Conservation (phyloP, 2,888 invertebrate species). For the Acanthoscelides obtectus region DNA sequence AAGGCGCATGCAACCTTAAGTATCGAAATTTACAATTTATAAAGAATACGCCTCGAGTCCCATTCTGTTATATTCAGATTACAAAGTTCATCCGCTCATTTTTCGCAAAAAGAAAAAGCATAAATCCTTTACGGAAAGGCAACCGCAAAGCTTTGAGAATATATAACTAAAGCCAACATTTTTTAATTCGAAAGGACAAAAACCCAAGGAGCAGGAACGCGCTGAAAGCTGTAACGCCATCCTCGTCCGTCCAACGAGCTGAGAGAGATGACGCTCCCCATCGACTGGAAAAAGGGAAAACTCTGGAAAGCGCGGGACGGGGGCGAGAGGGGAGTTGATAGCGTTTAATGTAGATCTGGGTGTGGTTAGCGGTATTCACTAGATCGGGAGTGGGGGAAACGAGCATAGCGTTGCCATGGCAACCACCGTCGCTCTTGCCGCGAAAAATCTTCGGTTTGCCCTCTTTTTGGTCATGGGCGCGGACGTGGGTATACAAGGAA, state of each 20-base stretch:
- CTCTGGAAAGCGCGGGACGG: constrained; percentile 4
- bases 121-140: neutral
- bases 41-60: neutral
- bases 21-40: too few relatives aligned
- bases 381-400: neutral
- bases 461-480: neutral
- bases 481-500: too few relatives aligned
- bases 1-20: too few relatives aligned
- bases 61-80: neutral
- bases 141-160: neutral
- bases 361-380: constrained; percentile 38
- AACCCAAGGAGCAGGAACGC: neutral
- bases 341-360: constrained; percentile 34
- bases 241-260: neutral
- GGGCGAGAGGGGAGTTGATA: constrained; percentile 21
- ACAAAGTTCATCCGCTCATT: neutral
- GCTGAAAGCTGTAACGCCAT: neutral
- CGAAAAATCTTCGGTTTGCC: constrained; percentile 41
- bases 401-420: constrained; percentile 38
- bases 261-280: neutral
- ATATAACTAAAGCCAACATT: neutral
- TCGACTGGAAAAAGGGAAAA: neutral
- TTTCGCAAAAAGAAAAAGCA: neutral
- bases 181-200: neutral
- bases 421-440: constrained; percentile 39